Base-by-base conservation (phyloP, 2,888 invertebrate genomes). In the Mimas tiliae region DNA sequence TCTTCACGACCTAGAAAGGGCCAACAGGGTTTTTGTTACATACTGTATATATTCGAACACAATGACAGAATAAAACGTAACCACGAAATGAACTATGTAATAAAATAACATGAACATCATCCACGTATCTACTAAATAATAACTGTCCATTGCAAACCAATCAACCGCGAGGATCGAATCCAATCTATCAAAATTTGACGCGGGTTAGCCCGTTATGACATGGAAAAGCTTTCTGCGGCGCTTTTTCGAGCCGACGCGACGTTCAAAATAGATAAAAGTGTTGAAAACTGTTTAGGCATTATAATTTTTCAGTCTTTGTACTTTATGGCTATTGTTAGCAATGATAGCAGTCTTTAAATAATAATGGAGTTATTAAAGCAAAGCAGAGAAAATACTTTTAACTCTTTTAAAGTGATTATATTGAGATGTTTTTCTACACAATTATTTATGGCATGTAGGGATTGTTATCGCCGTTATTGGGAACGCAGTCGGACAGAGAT, bases 111-210 rank as follows among this genome's bases (percentile, higher is more conserved):
- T 7, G 27, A 9, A 19, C 34, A 38, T 16, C 53, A 16, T 16
- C 45, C n/a, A 53, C 19, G 45, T 45, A 7, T 27, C 27, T 65
- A 73, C 64, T 70, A 68, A 70, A 76, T 72, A 77, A 72, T 71
- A 75, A 71, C 70, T 74, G 77, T 74, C 76, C 75, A 74, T 78
- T 72, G 80, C 80, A 82, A 83, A 86, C 86, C 86, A 86, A 83
- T 83, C 82, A 81, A 73, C 76, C 79, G 76, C 76, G 79, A 69
- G 76, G 77, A 75, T 80, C 72, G 83, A 87, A 88, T 81, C 78
- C 83, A 88, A 91, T 93, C 85, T 83, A 91, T 93, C 91, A 91
- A 84, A 83, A 82, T 87, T 88, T 91, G 93, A 91, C 89, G 80
- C 76, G 86, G 91, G 91, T 88, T 81, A 78, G 76, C 79, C 79